Conservation (phyloP, 2,888 invertebrate species). For the Yponomeuta plumbellus region DNA sequence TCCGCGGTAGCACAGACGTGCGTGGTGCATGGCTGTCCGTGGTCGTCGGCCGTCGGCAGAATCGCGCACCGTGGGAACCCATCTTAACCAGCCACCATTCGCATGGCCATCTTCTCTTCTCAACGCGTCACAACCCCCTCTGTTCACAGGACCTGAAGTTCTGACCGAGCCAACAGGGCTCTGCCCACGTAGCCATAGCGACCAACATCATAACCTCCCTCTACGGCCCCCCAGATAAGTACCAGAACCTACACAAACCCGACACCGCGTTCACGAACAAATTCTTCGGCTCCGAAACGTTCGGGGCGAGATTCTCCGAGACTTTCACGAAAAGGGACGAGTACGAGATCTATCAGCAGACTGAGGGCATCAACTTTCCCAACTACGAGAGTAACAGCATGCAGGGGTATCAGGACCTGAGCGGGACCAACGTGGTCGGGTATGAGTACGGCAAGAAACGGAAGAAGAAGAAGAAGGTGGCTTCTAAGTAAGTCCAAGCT, state of each 20-base stretch:
- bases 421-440: slow-evolving; percentile 48
- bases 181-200: slow-evolving; percentile 60
- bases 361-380: slow-evolving; percentile 53
- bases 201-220: slow-evolving; percentile 61
- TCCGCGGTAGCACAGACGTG: no score
- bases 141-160: slow-evolving; percentile 75
- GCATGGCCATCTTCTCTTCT: not conserved
- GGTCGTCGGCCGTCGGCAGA: no score
- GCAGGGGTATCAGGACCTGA: slow-evolving; percentile 63
- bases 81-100: no score
- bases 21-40: no score
- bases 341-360: slow-evolving; percentile 51
- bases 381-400: slow-evolving; percentile 46
- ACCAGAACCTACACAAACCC: slow-evolving; percentile 52
- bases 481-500: not conserved
- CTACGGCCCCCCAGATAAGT: slow-evolving; percentile 51
- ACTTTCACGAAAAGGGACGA: slow-evolving; percentile 43
- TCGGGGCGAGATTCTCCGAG: slow-evolving; percentile 55
- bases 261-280: slow-evolving; percentile 34
- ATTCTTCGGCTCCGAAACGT: slow-evolving; percentile 60
- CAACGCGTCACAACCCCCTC: not conserved
- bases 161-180: slow-evolving; percentile 72
- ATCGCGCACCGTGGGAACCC: no score
- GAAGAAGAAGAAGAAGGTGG: slow-evolving; percentile 46
- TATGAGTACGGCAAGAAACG: slow-evolving; percentile 40